These are phyloP conservation scores for Prunella himalayana DNA, from an alignment of 2,113 vertebrate species.

Conservation along the genomic window DNA sequence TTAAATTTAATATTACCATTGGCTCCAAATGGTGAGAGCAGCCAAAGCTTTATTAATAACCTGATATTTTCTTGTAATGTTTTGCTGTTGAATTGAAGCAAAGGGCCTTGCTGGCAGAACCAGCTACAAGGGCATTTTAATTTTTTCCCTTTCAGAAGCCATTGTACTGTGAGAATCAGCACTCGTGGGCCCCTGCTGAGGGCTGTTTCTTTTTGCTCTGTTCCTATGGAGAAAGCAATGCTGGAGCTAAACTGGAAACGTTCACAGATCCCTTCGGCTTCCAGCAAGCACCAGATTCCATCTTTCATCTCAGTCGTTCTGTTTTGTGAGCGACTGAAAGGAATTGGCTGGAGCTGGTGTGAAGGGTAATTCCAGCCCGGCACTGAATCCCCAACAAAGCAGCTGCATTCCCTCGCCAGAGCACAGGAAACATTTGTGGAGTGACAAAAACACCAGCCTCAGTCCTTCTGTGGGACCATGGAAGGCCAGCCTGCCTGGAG, in stretches of 20 bases:
- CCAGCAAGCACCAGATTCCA: neutral
- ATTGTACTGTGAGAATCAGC: neutral
- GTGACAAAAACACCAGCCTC: neutral
- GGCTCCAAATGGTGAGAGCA: neutral
- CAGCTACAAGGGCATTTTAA: neutral
- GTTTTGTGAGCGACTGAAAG: neutral
- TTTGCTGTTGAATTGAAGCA: neutral
- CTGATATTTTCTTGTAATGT: neutral
- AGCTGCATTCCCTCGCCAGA: neutral
- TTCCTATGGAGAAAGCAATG: neutral
- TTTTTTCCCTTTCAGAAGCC: neutral
- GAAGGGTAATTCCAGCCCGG: neutral
- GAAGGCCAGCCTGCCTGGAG: neutral
- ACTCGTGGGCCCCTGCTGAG: neutral
- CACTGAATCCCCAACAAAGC: neutral
- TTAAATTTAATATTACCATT: neutral
- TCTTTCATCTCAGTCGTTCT: neutral
- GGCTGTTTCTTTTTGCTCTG: neutral
- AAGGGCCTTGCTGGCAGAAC: neutral
- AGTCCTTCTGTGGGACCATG: neutral
- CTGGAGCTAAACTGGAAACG: neutral
- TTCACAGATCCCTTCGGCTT: neutral
- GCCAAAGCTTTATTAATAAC: neutral
- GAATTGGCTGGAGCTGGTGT: neutral
- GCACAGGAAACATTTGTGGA: neutral